Evolutionary conservation across 2,888 invertebrate species (phyloP).

Genomic region (Caenorhabditis sinica): DNA sequence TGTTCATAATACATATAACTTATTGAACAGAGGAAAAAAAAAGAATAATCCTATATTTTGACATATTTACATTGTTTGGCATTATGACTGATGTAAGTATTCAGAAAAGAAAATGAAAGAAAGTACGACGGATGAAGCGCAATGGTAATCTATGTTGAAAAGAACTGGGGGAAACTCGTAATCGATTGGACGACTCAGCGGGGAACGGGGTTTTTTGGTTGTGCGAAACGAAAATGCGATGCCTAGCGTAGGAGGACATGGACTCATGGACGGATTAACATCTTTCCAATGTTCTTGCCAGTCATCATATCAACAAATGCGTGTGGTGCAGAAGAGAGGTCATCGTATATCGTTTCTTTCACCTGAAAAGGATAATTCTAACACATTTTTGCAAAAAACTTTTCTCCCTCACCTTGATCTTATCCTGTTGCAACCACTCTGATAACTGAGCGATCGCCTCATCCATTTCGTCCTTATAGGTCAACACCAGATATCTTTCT

Average conservation of each 20-base stretch:
- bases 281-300: slow-evolving; percentile 84
- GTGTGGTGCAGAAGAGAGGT: slow-evolving; percentile 83
- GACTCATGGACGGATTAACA: slow-evolving; percentile 81
- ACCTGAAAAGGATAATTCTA: slow-evolving; percentile 75
- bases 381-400: background rate
- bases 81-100: slow-evolving; percentile 54
- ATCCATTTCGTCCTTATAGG: slow-evolving; percentile 83
- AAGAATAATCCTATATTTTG: slow-evolving; percentile 16
- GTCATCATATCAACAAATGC: slow-evolving; percentile 85
- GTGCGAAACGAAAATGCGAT: slow-evolving; percentile 23
- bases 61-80: slow-evolving; percentile 38
- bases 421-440: slow-evolving; percentile 81
- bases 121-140: slow-evolving; percentile 37
- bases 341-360: slow-evolving; percentile 84
- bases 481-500: slow-evolving; percentile 84
- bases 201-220: slow-evolving; percentile 20
- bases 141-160: slow-evolving; percentile 29
- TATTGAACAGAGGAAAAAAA: background rate
- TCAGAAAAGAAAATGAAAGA: slow-evolving; percentile 19
- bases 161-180: slow-evolving; percentile 50
- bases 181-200: slow-evolving; percentile 56
- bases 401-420: slow-evolving; percentile 77
- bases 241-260: slow-evolving; percentile 10
- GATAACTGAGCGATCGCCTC: slow-evolving; percentile 81
- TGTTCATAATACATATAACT: slow-evolving; percentile 19